These are phyloP conservation scores for Scaptodrosophila latifasciaeformis DNA, from an alignment of 2,888 invertebrate genomes.

Conservation along the genomic window DNA sequence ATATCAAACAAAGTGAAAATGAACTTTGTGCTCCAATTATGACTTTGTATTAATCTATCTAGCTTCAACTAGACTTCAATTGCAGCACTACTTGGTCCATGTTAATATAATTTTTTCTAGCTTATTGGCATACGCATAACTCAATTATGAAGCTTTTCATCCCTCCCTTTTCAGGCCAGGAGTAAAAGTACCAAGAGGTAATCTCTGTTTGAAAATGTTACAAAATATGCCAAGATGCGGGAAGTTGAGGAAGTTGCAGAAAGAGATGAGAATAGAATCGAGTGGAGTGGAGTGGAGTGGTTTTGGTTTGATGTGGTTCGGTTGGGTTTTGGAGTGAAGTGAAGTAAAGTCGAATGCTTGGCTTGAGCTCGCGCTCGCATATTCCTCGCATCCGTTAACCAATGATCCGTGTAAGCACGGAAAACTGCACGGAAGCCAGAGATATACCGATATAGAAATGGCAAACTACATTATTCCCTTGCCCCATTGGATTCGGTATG, in stretches of 20 bases:
- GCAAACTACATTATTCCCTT: constrained; percentile 15
- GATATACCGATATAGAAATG: constrained; percentile 55
- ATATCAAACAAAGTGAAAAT: no score
- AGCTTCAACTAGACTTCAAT: no score
- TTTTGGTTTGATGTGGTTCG: neutral
- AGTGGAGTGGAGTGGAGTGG: no score
- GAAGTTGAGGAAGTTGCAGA: no score
- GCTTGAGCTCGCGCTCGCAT: constrained; percentile 42
- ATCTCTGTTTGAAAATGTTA: no score
- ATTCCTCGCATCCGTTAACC: constrained; percentile 65
- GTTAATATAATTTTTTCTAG: constrained; percentile 36
- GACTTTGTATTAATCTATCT: no score
- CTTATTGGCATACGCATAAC: constrained; percentile 43
- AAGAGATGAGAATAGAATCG: no score
- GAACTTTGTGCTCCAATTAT: no score
- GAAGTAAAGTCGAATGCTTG: constrained; percentile 21
- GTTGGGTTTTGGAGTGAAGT: constrained; percentile 21
- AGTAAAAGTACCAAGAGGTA: no score
- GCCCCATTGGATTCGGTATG: neutral
- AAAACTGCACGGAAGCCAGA: constrained; percentile 55
- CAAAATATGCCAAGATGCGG: no score
- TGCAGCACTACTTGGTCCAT: neutral
- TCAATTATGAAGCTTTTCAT: constrained; percentile 45
- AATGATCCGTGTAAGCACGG: constrained; percentile 65
- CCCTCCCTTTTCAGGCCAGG: no score